phyloP scores from a whole-genome alignment of 1,140 invertebrate species.

The Drosophila malerkotliana region DNA sequence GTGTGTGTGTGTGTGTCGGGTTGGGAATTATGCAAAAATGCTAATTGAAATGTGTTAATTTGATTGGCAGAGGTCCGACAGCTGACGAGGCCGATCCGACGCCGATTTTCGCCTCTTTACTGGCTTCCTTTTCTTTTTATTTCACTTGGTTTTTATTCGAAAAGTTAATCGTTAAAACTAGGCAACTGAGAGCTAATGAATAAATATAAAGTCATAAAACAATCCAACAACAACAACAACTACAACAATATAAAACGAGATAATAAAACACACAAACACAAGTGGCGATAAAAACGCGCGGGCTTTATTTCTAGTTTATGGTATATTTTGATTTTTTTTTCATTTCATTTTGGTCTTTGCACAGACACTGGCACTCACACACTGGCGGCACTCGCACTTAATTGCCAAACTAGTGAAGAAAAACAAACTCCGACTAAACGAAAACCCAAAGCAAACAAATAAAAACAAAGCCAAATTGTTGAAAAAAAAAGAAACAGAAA shows the following conservation, averaged over 20 bases:
- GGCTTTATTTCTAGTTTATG: slow-evolving; percentile 9
- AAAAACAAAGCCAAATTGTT: background rate
- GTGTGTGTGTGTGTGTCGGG: slow-evolving; percentile 20
- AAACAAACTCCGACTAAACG: slow-evolving; percentile 22
- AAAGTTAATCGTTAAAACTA: slow-evolving; percentile 62
- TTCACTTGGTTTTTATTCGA: slow-evolving; percentile 10
- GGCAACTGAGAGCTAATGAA: slow-evolving; percentile 64
- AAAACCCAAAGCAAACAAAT: slow-evolving; percentile 13
- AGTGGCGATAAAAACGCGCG: slow-evolving; percentile 31
- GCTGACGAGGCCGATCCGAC: slow-evolving; percentile 15
- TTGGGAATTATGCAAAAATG: slow-evolving; percentile 62
- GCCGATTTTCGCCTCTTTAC: slow-evolving; percentile 23
- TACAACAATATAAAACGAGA: slow-evolving; percentile 34
- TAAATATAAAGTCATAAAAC: slow-evolving; percentile 75
- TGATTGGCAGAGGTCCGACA: slow-evolving; percentile 68
- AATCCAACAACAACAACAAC: slow-evolving; percentile 30
- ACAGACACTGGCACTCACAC: background rate
- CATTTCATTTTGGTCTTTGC: background rate
- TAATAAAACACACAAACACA: slow-evolving; percentile 35
- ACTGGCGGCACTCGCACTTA: background rate
- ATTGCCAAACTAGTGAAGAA: slow-evolving; percentile 31
- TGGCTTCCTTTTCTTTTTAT: slow-evolving; percentile 30
- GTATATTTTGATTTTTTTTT: background rate
- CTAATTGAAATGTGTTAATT: slow-evolving; percentile 80
- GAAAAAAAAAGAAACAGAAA: slow-evolving; percentile 5